Base-by-base conservation (phyloP, 2,113 vertebrate species). In the Bombycilla garrulus region DNA sequence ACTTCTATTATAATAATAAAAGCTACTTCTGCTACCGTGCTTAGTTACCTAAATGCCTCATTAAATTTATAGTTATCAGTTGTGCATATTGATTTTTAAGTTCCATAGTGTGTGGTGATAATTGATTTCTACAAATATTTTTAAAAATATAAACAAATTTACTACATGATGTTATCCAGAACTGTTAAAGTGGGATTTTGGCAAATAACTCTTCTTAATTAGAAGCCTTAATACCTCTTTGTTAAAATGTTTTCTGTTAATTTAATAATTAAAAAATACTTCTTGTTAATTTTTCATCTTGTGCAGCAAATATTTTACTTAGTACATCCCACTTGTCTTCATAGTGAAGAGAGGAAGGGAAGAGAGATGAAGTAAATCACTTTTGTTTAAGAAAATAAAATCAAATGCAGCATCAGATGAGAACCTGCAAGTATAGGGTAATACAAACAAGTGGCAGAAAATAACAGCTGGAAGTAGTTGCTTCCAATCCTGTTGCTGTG, bases 321-420 rank as follows among this genome's bases (percentile, higher is more conserved):
- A 15, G 7, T 71, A 3, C 6, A 2, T 54, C 44, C 17, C 10
- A 4, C 2, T 0, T 23, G 11, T 38, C 29, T 48, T 74, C 7
- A 2, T 18, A 69, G 40, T 16, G 21, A 62, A 18, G 29, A 56
- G 17, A 83, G 36, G 11, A 16, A 66, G 4, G 40, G 64, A 88
- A 16, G 10, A 50, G 31, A 58, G 17, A 26, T 31, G 6, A 86
- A 67, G 56, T 22, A 20, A 81, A 64, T 76, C 21, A 9, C 4
- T 89, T 56, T 29, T 51, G 10, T 80, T 87, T 31, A 23, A 70
- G 70, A 61, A 56, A 28, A 29, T 10, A 8, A 33, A 54, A 42
- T 47, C 29, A 61, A 62, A 50, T 36, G 6, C 33, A 56, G 12
- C 10, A 21, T 48, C 47, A 50, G 45, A 11, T 57, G 31, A 48